Evolutionary conservation across 2,888 invertebrate genomes (phyloP).

Genomic region (Drosophila testacea): DNA sequence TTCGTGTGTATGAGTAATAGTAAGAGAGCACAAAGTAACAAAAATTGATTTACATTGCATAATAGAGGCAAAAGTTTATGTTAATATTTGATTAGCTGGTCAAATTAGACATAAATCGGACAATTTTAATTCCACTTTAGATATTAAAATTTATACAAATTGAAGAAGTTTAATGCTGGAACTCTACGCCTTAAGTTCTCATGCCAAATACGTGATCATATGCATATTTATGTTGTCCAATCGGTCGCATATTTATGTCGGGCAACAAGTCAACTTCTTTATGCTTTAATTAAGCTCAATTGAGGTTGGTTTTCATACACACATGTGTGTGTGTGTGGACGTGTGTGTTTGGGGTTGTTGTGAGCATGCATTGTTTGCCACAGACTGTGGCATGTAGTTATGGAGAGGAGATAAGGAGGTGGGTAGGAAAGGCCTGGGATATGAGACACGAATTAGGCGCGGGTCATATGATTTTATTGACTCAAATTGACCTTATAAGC

Average conservation of each 20-base stretch:
- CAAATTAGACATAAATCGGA: background rate
- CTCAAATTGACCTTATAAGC: conserved; percentile 61
- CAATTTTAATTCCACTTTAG: background rate
- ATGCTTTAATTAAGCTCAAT: conserved; percentile 81
- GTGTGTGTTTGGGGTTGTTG: conserved; percentile 23
- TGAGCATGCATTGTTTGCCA: conserved; percentile 7
- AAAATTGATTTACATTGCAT: too few relatives aligned
- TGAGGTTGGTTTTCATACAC: conserved; percentile 34
- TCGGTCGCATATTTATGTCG: conserved; percentile 29
- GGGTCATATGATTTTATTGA: conserved; percentile 63
- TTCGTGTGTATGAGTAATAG: too few relatives aligned
- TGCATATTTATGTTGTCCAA: conserved; percentile 6
- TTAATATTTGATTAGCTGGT: background rate
- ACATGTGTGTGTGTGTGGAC: conserved; percentile 12
- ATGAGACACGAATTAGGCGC: conserved; percentile 57
- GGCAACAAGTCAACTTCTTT: conserved; percentile 68
- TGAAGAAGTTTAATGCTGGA: background rate
- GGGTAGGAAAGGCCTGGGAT: conserved; percentile 12
- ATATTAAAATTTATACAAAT: background rate
- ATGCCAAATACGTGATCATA: conserved; percentile 1
- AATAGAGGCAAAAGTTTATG: too few relatives aligned
- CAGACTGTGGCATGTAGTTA: background rate
- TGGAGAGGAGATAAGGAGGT: background rate
- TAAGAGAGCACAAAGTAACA: too few relatives aligned
- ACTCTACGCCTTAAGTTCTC: background rate